A percentile compares a stretch with the other conserved stretches of the same genome.
phyloP scores from a whole-genome alignment of 2,113 vertebrate species.

The Monopterus albus region DNA sequence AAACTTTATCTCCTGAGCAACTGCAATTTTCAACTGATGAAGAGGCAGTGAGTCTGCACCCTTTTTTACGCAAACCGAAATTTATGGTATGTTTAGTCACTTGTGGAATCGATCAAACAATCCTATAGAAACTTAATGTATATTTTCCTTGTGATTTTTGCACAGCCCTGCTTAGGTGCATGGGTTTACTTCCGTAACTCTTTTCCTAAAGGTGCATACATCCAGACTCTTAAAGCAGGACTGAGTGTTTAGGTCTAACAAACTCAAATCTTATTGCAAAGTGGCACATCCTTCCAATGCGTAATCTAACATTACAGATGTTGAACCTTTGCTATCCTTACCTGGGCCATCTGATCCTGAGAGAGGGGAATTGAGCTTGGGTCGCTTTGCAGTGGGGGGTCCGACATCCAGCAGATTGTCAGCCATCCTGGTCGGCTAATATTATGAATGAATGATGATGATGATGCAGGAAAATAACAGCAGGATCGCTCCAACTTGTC shows the following conservation, averaged over 20 bases:
- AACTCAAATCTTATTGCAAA: background rate
- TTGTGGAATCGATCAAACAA: background rate
- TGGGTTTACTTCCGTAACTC: background rate
- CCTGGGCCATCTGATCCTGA: conserved; percentile 92
- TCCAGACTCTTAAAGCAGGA: background rate
- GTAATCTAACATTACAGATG: background rate
- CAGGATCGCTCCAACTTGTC: conserved; percentile 31
- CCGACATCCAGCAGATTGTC: conserved; percentile 95
- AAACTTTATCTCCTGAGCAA: background rate
- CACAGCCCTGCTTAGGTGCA: background rate
- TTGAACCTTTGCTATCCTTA: conserved; percentile 72
- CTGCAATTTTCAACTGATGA: background rate
- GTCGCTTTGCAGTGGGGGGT: conserved; percentile 93
- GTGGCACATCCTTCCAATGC: background rate
- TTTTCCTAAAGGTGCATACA: background rate
- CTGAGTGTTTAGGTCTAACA: background rate
- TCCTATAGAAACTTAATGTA: background rate
- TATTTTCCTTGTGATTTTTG: conserved; percentile 9
- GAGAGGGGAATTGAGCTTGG: conserved; percentile 94
- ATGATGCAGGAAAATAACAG: conserved; percentile 40
- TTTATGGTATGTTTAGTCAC: background rate
- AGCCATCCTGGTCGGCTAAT: conserved; percentile 83
- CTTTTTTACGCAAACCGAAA: background rate
- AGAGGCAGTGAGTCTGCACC: conserved; percentile 23
- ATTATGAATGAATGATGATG: conserved; percentile 39